Evolutionary conservation across 2,888 invertebrate species (phyloP).

Genomic region (Pandemis corylana): DNA sequence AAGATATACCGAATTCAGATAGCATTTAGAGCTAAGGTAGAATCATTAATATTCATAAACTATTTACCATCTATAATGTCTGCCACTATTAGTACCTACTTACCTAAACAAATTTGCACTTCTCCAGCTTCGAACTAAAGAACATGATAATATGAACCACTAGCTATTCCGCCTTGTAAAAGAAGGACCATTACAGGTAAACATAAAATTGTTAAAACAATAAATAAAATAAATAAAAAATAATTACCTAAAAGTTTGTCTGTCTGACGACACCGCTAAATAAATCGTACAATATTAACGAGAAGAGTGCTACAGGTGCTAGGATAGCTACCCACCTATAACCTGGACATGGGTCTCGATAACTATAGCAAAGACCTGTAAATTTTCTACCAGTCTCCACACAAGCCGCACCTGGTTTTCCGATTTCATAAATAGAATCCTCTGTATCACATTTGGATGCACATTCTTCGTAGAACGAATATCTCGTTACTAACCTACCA

Average conservation of each 20-base stretch:
- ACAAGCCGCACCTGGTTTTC: constrained; percentile 67
- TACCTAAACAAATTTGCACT: no score
- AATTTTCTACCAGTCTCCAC: constrained; percentile 65
- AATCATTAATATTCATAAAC: no score
- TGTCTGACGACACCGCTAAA: constrained; percentile 77
- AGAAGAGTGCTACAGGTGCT: constrained; percentile 71
- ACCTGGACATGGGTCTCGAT: constrained; percentile 68
- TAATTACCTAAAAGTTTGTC: constrained; percentile 56
- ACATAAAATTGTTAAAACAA: not conserved
- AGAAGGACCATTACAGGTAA: not conserved
- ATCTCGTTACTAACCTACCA: constrained; percentile 68
- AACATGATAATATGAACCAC: no score
- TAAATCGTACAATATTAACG: constrained; percentile 74
- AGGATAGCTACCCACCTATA: constrained; percentile 73
- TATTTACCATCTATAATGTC: no score
- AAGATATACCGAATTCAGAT: no score
- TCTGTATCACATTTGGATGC: constrained; percentile 65
- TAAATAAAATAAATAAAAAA: not conserved
- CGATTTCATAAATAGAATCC: constrained; percentile 64
- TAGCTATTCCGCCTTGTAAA: no score
- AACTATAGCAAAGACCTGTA: constrained; percentile 69
- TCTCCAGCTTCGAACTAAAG: no score
- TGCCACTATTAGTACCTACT: no score
- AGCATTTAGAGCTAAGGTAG: no score
- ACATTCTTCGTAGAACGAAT: constrained; percentile 62